A percentile compares a stretch with the other conserved stretches of the same genome.
Conservation (phyloP, 2,797 vertebrate species). For the Pangasius larnaudii region DNA sequence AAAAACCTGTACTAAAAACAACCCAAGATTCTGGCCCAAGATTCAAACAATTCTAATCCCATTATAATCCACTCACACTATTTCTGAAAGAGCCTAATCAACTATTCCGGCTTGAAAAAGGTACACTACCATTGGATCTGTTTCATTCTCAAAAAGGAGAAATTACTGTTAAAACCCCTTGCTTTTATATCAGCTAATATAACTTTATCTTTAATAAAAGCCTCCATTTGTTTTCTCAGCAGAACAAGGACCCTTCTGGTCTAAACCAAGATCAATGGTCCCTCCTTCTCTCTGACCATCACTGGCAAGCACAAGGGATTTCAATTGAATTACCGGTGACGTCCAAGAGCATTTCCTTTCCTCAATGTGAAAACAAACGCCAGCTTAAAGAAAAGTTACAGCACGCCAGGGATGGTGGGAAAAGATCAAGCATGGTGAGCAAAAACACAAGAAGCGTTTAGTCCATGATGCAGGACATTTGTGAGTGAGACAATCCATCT, state of each 20-base stretch:
- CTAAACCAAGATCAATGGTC: slow-evolving; percentile 48
- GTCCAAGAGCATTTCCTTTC: slow-evolving; percentile 36
- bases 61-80: neutral
- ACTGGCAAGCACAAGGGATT: slow-evolving; percentile 32
- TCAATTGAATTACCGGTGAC: slow-evolving; percentile 48
- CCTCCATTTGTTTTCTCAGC: slow-evolving; percentile 46
- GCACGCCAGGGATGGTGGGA: slow-evolving; percentile 23
- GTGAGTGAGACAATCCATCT: neutral
- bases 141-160: neutral
- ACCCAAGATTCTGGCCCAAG: neutral
- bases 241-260: slow-evolving; percentile 44
- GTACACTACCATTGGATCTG: too few species aligned
- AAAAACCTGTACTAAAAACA: slow-evolving; percentile 5
- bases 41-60: neutral
- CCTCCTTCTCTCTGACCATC: slow-evolving; percentile 38
- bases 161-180: slow-evolving; percentile 3
- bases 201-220: slow-evolving; percentile 47
- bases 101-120: neutral
- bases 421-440: neutral
- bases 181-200: slow-evolving; percentile 21
- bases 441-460: slow-evolving; percentile 6
- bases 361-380: slow-evolving; percentile 41
- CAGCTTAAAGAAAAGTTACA: slow-evolving; percentile 38
- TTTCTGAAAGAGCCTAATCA: neutral
- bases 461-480: slow-evolving; percentile 32